Conservation (phyloP, 2,113 vertebrate species). For the Dipodomys stephensi region DNA sequence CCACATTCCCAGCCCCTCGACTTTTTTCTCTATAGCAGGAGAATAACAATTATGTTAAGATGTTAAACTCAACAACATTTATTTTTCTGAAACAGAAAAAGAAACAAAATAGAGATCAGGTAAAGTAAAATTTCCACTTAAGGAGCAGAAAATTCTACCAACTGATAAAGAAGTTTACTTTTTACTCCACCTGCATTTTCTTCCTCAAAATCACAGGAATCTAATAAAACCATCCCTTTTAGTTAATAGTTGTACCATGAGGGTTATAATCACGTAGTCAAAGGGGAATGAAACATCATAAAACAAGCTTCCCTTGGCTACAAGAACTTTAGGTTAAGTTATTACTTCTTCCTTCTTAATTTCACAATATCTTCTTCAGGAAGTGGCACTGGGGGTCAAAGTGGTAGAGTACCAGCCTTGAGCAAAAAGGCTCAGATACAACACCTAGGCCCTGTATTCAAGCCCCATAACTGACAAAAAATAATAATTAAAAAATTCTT, state of each 20-base stretch:
- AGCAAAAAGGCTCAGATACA: too few species aligned
- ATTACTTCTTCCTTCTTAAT: constrained; percentile 48
- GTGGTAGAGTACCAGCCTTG: too few species aligned
- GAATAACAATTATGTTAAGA: not conserved
- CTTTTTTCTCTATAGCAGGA: not conserved
- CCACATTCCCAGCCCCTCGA: not conserved
- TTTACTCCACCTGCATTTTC: not conserved
- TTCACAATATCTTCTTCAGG: constrained; percentile 53
- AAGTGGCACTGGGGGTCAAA: too few species aligned
- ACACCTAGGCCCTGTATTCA: too few species aligned
- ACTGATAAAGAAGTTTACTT: constrained; percentile 67
- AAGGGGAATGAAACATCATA: constrained; percentile 30
- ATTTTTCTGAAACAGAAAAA: not conserved
- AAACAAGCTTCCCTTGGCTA: constrained; percentile 72
- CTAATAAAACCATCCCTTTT: constrained; percentile 73
- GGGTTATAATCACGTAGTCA: constrained; percentile 63
- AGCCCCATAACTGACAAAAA: too few species aligned
- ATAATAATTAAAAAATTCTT: not conserved
- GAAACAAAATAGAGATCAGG: constrained; percentile 20
- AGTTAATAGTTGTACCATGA: constrained; percentile 72
- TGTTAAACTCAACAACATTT: not conserved
- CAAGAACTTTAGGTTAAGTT: constrained; percentile 42
- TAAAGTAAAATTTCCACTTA: constrained; percentile 38
- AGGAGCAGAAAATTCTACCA: constrained; percentile 55
- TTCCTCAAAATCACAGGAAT: constrained; percentile 65